phyloP scores from a whole-genome alignment of 2,888 invertebrate genomes.

The Amiota minor region DNA sequence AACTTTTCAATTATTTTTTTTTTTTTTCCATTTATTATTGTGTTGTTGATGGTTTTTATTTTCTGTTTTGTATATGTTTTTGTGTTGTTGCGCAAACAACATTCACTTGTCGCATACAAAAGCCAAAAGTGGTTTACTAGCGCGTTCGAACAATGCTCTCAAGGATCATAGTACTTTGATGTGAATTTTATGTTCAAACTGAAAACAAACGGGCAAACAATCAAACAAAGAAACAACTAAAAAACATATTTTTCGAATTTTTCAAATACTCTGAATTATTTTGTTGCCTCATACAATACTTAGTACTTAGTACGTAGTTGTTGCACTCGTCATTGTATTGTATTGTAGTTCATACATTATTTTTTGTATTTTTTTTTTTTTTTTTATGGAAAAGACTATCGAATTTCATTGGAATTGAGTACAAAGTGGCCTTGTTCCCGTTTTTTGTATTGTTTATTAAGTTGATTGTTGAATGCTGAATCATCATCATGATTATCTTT shows the following conservation, averaged over 20 bases:
- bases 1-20: too few species aligned
- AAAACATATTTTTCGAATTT: not conserved
- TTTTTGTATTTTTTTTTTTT: too few species aligned
- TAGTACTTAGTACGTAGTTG: not conserved
- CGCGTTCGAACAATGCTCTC: conserved; percentile 13
- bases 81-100: conserved; percentile 3
- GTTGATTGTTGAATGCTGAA: not conserved
- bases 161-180: not conserved
- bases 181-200: conserved; percentile 22
- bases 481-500: not conserved
- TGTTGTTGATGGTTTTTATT: not conserved
- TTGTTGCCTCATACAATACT: not conserved
- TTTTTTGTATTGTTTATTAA: not conserved
- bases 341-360: not conserved
- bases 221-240: not conserved
- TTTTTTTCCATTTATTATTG: too few species aligned
- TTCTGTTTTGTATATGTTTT: not conserved
- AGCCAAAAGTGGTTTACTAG: conserved; percentile 16
- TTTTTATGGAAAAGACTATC: not conserved
- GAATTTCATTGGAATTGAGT: not conserved
- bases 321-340: not conserved
- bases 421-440: conserved; percentile 18
- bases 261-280: not conserved
- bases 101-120: conserved; percentile 7
- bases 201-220: not conserved